Evolutionary conservation across 1,140 invertebrate genomes (phyloP).

Genomic region (Hesperophylax magnus): DNA sequence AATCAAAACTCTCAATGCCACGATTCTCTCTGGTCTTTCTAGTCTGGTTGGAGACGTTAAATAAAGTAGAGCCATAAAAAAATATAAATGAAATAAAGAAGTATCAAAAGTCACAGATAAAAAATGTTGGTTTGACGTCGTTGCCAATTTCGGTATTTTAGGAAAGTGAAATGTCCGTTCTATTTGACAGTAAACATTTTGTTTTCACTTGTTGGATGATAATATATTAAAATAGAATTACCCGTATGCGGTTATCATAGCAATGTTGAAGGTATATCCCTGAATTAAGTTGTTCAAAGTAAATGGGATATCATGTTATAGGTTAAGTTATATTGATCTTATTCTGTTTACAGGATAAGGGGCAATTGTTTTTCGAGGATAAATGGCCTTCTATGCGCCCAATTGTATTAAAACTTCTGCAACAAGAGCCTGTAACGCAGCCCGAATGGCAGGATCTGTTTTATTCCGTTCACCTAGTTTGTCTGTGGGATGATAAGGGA

Average conservation of each 20-base stretch:
- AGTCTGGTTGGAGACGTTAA: neutral
- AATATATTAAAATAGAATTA: slow-evolving; percentile 13
- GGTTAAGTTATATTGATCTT: slow-evolving; percentile 56
- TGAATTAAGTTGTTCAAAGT: neutral
- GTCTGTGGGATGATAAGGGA: slow-evolving; percentile 97
- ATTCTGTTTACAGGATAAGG: slow-evolving; percentile 71
- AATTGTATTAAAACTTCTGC: slow-evolving; percentile 91
- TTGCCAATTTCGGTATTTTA: slow-evolving; percentile 6
- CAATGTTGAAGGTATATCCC: slow-evolving; percentile 50
- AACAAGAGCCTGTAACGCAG: slow-evolving; percentile 94
- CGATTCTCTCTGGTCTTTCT: too few species aligned
- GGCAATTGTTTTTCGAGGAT: slow-evolving; percentile 88
- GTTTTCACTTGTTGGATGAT: slow-evolving; percentile 28
- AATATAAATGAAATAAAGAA: neutral
- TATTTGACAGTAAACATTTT: slow-evolving; percentile 22
- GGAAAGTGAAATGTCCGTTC: slow-evolving; percentile 46
- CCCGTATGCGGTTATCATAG: slow-evolving; percentile 43
- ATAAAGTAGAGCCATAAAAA: neutral
- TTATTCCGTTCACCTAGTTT: slow-evolving; percentile 94
- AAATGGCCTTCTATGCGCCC: slow-evolving; percentile 96
- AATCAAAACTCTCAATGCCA: too few species aligned
- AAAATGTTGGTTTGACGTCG: slow-evolving; percentile 30
- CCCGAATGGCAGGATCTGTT: slow-evolving; percentile 98
- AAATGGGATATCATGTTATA: slow-evolving; percentile 26
- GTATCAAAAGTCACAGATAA: neutral